Percentiles rank a stretch among this genome's conserved stretches.
phyloP scores from a whole-genome alignment of 1,140 invertebrate species.

The Oryzaephilus surinamensis region DNA sequence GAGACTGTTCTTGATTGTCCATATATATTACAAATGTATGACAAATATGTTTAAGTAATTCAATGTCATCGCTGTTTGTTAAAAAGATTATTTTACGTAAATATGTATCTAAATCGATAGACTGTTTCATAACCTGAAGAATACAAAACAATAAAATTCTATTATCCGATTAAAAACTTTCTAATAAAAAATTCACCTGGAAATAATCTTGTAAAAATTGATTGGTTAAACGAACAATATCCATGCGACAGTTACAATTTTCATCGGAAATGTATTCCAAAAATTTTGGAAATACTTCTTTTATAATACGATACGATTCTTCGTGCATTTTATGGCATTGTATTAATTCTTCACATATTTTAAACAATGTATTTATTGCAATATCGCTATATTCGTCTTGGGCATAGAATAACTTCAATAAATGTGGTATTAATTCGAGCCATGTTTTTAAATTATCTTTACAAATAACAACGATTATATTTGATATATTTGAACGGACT shows the following conservation, averaged over 20 bases:
- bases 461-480: conserved; percentile 27
- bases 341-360: conserved; percentile 31
- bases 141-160: too few relatives aligned
- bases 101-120: conserved; percentile 23
- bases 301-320: conserved; percentile 23
- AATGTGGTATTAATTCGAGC: conserved; percentile 26
- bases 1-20: conserved; percentile 27
- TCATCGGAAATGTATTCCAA: conserved; percentile 20
- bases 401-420: conserved; percentile 23
- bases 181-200: too few relatives aligned
- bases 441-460: conserved; percentile 28
- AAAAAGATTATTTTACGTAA: conserved; percentile 27
- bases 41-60: conserved; percentile 29
- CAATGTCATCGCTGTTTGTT: conserved; percentile 24
- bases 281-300: conserved; percentile 26
- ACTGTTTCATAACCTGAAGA: conserved; percentile 25
- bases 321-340: conserved; percentile 23
- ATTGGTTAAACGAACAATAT: conserved; percentile 27
- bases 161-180: too few relatives aligned
- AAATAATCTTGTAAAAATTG: conserved; percentile 32
- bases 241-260: conserved; percentile 19
- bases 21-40: conserved; percentile 33
- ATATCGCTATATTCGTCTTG: conserved; percentile 28
- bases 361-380: conserved; percentile 29
- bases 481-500: conserved; percentile 28